Evolutionary conservation across 2,113 vertebrate genomes (phyloP).

Genomic region (Electrona antarctica): DNA sequence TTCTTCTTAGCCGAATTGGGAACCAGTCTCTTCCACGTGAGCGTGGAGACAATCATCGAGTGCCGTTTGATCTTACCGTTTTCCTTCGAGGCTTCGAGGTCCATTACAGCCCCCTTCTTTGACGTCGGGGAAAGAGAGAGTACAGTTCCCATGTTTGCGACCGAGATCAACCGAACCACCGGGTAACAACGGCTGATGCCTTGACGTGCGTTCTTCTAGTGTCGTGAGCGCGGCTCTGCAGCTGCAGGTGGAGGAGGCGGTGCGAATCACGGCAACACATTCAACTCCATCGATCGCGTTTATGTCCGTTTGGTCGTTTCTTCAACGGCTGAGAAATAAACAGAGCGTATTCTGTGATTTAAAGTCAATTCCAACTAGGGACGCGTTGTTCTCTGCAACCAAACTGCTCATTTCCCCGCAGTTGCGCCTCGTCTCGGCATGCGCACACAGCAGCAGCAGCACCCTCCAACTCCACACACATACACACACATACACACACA

Average conservation of each 20-base stretch:
- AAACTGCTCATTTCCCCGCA: too few species aligned
- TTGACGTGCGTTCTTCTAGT: conserved; percentile 43
- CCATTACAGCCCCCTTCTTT: conserved; percentile 80
- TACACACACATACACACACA: conserved; percentile 38
- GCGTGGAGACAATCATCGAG: conserved; percentile 86
- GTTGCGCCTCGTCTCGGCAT: conserved; percentile 6
- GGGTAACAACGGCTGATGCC: conserved; percentile 48
- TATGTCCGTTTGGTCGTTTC: neutral
- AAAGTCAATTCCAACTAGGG: conserved; percentile 34
- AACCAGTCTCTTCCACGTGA: conserved; percentile 91
- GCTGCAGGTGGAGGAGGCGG: conserved; percentile 3
- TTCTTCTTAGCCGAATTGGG: conserved; percentile 89
- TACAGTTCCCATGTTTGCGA: conserved; percentile 88
- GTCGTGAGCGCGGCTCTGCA: neutral
- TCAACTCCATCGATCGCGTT: conserved; percentile 64
- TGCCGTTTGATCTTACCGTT: conserved; percentile 80
- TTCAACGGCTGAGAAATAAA: neutral
- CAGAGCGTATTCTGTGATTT: neutral
- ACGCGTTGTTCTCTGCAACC: conserved; percentile 14
- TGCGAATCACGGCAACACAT: conserved; percentile 59
- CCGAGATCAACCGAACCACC: conserved; percentile 9
- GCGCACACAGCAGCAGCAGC: conserved; percentile 44
- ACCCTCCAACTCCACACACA: conserved; percentile 41
- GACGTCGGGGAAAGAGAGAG: conserved; percentile 87
- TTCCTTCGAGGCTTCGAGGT: conserved; percentile 48